These are phyloP conservation scores for Ligdia adustata DNA, from an alignment of 2,888 invertebrate species.

Conservation along the genomic window DNA sequence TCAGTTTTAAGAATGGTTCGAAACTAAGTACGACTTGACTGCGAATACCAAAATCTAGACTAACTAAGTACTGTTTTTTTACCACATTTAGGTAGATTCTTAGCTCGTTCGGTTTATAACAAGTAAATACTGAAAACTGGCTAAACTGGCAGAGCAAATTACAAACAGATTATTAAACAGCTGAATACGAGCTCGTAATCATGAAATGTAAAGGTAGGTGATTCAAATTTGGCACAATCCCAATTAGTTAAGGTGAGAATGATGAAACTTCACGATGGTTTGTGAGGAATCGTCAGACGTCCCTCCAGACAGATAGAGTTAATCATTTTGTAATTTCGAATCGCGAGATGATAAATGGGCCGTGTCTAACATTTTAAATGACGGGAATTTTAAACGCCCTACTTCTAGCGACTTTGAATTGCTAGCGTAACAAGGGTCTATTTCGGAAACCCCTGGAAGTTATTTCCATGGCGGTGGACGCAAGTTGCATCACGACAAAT, in stretches of 20 bases:
- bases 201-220: conserved; percentile 41
- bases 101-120: too few species aligned
- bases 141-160: too few species aligned
- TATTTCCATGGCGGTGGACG: background rate
- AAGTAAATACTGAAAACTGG: too few species aligned
- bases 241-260: conserved; percentile 61
- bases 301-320: conserved; percentile 37
- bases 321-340: conserved; percentile 33
- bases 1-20: too few species aligned
- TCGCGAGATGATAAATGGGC: conserved; percentile 38
- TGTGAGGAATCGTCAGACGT: conserved; percentile 39
- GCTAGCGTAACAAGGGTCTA: conserved; percentile 18
- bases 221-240: conserved; percentile 53
- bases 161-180: too few species aligned
- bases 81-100: too few species aligned
- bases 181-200: too few species aligned
- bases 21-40: too few species aligned
- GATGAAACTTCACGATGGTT: conserved; percentile 37
- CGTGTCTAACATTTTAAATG: conserved; percentile 31
- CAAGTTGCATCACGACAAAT: background rate
- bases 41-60: too few species aligned
- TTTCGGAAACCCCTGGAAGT: conserved; percentile 1
- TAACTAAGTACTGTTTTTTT: too few species aligned
- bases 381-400: conserved; percentile 28
- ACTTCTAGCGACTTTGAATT: conserved; percentile 29